A percentile compares a stretch with the other conserved stretches of the same genome.
These are phyloP conservation scores for Pseudopodoces humilis DNA, from an alignment of 2,113 vertebrate genomes.

Conservation along the genomic window DNA sequence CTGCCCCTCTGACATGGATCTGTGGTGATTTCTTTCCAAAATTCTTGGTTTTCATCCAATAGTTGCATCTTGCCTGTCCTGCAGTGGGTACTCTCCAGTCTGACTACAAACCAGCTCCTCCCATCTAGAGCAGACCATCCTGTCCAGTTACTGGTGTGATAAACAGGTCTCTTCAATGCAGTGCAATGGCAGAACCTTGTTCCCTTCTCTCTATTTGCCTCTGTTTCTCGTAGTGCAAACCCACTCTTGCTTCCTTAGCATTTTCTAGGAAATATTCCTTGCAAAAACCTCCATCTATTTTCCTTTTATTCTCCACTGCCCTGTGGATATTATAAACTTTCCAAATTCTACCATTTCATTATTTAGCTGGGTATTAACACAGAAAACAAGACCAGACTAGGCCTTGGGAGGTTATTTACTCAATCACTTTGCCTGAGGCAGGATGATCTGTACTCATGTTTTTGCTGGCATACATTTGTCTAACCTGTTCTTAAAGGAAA, in stretches of 20 bases:
- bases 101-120: not conserved
- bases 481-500: not conserved
- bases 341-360: not conserved
- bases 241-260: not conserved
- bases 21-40: not conserved
- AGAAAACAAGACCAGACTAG: not conserved
- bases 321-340: not conserved
- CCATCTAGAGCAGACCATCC: not conserved
- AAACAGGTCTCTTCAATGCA: not conserved
- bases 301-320: not conserved
- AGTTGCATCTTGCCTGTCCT: not conserved
- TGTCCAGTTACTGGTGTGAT: not conserved
- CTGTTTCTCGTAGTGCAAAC: not conserved
- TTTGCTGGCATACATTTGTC: not conserved
- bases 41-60: not conserved
- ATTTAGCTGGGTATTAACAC: not conserved
- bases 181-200: not conserved
- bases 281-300: not conserved
- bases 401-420: not conserved
- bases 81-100: not conserved
- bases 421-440: not conserved
- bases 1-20: not conserved
- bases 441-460: not conserved
- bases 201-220: not conserved
- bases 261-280: not conserved